A percentile compares a stretch with the other conserved stretches of the same genome.
Evolutionary conservation across 2,888 invertebrate species (phyloP).

Genomic region (Lasioglossum zephyrum): DNA sequence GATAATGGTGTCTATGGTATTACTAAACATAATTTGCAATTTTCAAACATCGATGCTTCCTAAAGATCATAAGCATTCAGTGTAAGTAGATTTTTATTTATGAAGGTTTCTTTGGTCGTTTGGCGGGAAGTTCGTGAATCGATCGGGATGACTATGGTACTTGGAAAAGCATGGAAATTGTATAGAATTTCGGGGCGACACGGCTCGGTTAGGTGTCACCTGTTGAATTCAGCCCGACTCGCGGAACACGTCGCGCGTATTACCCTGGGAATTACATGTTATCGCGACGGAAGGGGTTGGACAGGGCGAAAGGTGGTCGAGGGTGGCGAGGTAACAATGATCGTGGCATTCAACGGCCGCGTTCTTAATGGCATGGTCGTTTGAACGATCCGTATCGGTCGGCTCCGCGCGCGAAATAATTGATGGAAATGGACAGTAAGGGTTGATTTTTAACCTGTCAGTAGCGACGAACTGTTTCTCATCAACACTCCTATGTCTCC

Average conservation of each 20-base stretch:
- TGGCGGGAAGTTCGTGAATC: not conserved
- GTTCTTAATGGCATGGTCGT: conserved; percentile 1
- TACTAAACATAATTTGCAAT: too few species aligned
- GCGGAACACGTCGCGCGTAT: conserved; percentile 44
- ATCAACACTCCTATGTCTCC: not conserved
- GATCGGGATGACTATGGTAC: not conserved
- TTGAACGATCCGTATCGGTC: not conserved
- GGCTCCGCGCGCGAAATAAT: not conserved
- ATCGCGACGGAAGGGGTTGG: conserved; percentile 31
- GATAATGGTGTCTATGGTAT: too few species aligned
- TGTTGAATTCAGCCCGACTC: conserved; percentile 67
- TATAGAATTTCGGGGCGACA: conserved; percentile 27
- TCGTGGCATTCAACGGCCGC: not conserved
- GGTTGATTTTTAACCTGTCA: not conserved
- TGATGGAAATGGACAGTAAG: not conserved
- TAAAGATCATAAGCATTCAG: too few species aligned
- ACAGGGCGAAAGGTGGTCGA: not conserved
- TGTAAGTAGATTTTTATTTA: too few species aligned
- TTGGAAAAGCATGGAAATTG: conserved; percentile 24
- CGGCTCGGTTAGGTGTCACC: conserved; percentile 62
- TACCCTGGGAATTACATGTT: conserved; percentile 58
- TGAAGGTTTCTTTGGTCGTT: too few species aligned
- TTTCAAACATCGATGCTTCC: too few species aligned
- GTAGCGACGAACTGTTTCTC: not conserved
- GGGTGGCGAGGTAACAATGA: conserved; percentile 4